Evolutionary conservation across 2,797 vertebrate species (phyloP), one percentile per base, ranked within the genome.

Genomic region (Artibeus lituratus): DNA sequence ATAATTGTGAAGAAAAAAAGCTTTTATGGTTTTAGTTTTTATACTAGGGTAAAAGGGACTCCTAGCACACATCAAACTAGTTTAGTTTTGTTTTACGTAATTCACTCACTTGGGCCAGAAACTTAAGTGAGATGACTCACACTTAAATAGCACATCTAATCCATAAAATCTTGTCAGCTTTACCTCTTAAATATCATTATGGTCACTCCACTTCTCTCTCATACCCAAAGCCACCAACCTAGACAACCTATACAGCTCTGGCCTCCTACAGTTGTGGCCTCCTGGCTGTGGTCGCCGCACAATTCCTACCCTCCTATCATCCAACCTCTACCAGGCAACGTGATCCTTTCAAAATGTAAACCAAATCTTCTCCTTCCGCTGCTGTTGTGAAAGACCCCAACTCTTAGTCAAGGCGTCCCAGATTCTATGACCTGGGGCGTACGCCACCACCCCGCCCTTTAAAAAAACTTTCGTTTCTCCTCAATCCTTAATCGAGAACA

Each of bases 31-130:
- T 78, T 73, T 73, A n/a, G 51, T 69, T 78, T 90, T 65, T n/a
- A 91, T 10, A 80, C 5, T 69, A 35, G 3, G 24, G 15, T 8
- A 10, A 4, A 76, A 88, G 72, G 82, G 47, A 10, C n/a, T 21
- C 62, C 51, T 87, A 80, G 67, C 47, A 62, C 84, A 69, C 1
- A 7, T 77, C 59, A 44, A 78, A 76, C 47, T 3, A 39, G 10
- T 88, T 42, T 77, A 42, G 32, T 47, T 32, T 90, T 29, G 32
- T 47, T 35, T 90, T 26, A n/a, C 24, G 26, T 39, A 73, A 95
- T 67, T 89, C 18, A 78, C 32, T 90, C 29, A 42, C 49, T 88
- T 85, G 24, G n/a, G 32, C 39, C 65, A 62, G 37, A 95, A 87
- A 65, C 65, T 90, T 35, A 37, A n/a, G 47, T 83, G 69, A 73